A percentile compares a stretch with the other conserved stretches of the same genome.
phyloP scores from a whole-genome alignment of 2,113 vertebrate species.

The Spilogale gracilis region DNA sequence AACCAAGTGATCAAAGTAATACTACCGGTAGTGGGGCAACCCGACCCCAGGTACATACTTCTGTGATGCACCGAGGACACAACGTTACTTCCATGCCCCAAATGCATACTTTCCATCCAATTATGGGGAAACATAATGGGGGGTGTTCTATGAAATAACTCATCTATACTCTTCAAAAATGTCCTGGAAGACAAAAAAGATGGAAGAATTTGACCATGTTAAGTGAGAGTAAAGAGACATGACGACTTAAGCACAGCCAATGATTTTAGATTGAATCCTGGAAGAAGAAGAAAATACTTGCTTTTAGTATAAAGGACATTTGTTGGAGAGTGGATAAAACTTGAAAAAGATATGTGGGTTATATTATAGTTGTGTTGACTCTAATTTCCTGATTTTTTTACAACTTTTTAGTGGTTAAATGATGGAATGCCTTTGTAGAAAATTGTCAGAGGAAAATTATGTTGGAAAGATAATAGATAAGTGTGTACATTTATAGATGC shows the following conservation, averaged over 20 bases:
- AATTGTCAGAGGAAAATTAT: neutral
- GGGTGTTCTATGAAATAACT: neutral
- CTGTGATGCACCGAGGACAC: neutral
- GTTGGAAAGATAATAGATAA: neutral
- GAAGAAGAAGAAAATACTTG: neutral
- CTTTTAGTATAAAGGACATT: neutral
- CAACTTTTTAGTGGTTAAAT: neutral
- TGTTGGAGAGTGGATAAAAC: neutral
- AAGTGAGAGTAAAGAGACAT: neutral
- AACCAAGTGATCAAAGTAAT: neutral
- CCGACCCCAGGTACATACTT: neutral
- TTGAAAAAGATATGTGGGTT: neutral
- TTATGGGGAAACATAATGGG: neutral
- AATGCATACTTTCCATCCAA: neutral
- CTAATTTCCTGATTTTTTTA: neutral
- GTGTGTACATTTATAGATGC: neutral
- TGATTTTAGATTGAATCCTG: neutral
- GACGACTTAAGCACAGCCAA: neutral
- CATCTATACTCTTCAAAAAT: neutral
- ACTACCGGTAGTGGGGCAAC: neutral
- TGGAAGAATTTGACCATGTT: neutral
- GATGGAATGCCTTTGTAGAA: neutral
- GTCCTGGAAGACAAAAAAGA: neutral
- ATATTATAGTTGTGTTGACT: neutral
- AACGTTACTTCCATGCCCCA: neutral